Conservation (phyloP, 2,113 vertebrate species). For the Muscicapa adusta region DNA sequence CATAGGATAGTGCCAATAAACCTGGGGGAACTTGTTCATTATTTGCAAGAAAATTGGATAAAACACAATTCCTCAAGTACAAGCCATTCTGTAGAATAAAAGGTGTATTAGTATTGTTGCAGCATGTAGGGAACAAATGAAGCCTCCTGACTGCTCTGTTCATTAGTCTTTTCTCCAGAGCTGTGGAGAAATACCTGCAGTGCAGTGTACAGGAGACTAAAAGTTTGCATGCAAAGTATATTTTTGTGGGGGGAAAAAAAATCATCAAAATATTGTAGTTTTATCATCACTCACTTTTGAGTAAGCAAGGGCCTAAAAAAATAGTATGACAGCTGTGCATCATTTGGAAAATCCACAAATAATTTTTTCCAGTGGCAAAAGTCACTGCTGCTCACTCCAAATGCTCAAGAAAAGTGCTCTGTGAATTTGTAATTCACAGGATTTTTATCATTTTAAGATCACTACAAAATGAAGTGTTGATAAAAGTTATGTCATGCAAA, state of each 20-base stretch:
- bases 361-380: neutral
- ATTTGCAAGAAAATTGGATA: constrained; percentile 73
- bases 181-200: neutral
- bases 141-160: neutral
- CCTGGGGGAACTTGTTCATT: constrained; percentile 64
- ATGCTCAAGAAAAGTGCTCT: neutral
- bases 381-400: neutral
- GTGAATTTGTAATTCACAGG: neutral
- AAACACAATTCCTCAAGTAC: constrained; percentile 60
- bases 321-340: neutral
- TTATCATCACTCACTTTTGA: neutral
- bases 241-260: neutral
- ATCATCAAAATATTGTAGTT: neutral
- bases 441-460: neutral
- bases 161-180: neutral
- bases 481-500: neutral
- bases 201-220: neutral
- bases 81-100: constrained; percentile 41
- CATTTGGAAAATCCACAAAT: neutral
- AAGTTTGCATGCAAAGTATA: neutral
- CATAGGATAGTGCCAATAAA: constrained; percentile 67
- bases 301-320: neutral
- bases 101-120: constrained; percentile 18
- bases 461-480: neutral
- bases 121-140: constrained; percentile 23